Evolutionary conservation across 2,797 vertebrate genomes (phyloP).

Genomic region (Rhynchonycteris naso): DNA sequence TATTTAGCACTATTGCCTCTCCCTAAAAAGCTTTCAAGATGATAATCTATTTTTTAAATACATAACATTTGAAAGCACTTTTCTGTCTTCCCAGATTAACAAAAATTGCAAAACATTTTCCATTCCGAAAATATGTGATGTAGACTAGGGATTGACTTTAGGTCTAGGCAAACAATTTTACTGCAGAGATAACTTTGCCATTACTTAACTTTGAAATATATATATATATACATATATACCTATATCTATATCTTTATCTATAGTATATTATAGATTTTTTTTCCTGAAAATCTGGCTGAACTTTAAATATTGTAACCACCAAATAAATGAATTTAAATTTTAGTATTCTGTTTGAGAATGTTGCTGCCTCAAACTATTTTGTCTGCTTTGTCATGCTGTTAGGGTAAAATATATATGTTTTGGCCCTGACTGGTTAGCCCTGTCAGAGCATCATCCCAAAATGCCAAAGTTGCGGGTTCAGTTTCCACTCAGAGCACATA

Average conservation of each 20-base stretch:
- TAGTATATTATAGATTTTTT: neutral
- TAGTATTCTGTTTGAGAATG: neutral
- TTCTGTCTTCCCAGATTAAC: constrained; percentile 59
- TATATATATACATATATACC: no score
- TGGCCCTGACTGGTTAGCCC: no score
- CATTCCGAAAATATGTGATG: constrained; percentile 34
- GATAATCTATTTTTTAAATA: constrained; percentile 59
- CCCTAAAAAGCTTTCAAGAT: constrained; percentile 46
- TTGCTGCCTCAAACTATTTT: neutral
- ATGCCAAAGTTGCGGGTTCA: no score
- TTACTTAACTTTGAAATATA: neutral
- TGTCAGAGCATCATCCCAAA: no score
- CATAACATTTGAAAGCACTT: constrained; percentile 70
- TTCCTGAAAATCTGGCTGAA: constrained; percentile 12
- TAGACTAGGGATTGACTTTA: neutral
- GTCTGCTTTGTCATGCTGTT: neutral
- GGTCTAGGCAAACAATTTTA: constrained; percentile 19
- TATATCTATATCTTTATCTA: neutral
- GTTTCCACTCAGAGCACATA: no score
- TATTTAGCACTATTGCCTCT: constrained; percentile 64
- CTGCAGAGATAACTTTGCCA: neutral
- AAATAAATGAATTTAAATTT: neutral
- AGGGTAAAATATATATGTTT: neutral
- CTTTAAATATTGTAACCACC: neutral
- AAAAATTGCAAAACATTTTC: constrained; percentile 66